Conservation (phyloP, 2,888 invertebrate species). For the Ennomos fuscantarius region DNA sequence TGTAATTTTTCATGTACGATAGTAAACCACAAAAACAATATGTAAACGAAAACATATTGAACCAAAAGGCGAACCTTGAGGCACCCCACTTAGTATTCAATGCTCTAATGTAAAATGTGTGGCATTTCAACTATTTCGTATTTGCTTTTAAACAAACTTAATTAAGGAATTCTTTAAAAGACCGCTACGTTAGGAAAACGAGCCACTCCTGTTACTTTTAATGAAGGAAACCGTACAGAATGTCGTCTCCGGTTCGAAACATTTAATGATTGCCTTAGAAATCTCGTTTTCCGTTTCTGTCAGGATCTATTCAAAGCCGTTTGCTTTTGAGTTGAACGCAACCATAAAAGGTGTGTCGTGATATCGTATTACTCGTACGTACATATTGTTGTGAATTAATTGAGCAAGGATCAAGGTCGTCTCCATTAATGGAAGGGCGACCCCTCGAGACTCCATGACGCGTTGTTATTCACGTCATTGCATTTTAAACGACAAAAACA, state of each 20-base stretch:
- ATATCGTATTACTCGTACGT: slow-evolving; percentile 31
- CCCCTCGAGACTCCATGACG: slow-evolving; percentile 32
- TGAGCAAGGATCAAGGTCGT: slow-evolving; percentile 35
- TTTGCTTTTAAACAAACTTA: slow-evolving; percentile 4
- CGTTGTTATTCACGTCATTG: slow-evolving; percentile 16
- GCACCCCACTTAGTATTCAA: slow-evolving; percentile 18
- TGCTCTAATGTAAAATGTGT: slow-evolving; percentile 5
- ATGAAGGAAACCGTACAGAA: slow-evolving; percentile 32
- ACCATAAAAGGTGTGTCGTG: slow-evolving; percentile 30
- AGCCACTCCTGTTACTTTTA: slow-evolving; percentile 16
- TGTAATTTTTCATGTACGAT: slow-evolving; percentile 1
- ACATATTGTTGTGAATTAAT: slow-evolving; percentile 36
- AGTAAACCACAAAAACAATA: slow-evolving; percentile 4
- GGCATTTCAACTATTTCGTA: background rate
- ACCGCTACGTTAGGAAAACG: slow-evolving; percentile 10
- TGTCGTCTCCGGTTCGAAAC: slow-evolving; percentile 28
- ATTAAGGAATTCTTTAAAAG: slow-evolving; percentile 21
- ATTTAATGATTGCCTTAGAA: slow-evolving; percentile 29
- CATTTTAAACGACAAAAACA: slow-evolving; percentile 15
- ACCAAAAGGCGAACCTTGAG: slow-evolving; percentile 23
- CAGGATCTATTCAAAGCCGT: slow-evolving; percentile 7
- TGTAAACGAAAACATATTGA: slow-evolving; percentile 2
- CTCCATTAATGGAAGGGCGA: slow-evolving; percentile 30
- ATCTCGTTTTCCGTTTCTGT: slow-evolving; percentile 37
- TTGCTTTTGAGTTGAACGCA: slow-evolving; percentile 9